phyloP scores from a whole-genome alignment of 2,888 invertebrate species.

The Apeira syringaria region DNA sequence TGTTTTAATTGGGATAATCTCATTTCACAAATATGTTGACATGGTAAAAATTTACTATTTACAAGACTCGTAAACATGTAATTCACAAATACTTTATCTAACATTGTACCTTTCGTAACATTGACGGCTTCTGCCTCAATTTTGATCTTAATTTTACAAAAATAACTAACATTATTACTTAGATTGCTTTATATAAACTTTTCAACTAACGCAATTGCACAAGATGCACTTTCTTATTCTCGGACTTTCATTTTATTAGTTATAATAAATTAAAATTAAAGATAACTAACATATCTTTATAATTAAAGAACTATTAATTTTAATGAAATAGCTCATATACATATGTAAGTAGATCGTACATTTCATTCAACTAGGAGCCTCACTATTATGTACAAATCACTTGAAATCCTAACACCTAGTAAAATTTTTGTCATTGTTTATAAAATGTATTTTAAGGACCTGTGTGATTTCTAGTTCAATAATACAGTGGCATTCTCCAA shows the following conservation, averaged over 20 bases:
- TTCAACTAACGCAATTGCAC: constrained; percentile 68
- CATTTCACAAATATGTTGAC: constrained; percentile 77
- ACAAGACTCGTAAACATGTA: constrained; percentile 62
- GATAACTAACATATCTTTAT: constrained; percentile 4
- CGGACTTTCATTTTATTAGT: constrained; percentile 7
- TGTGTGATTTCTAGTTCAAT: constrained; percentile 1
- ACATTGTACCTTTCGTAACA: constrained; percentile 75
- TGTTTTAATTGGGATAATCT: constrained; percentile 78
- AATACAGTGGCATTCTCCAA: neutral
- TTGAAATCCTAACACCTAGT: constrained; percentile 19
- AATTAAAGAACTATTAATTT: constrained; percentile 25
- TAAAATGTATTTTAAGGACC: constrained; percentile 9
- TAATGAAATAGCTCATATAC: constrained; percentile 11
- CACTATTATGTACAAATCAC: constrained; percentile 49
- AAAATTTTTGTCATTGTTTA: constrained; percentile 17
- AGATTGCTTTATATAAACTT: constrained; percentile 71
- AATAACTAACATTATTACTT: constrained; percentile 70
- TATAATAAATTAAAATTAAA: constrained; percentile 24
- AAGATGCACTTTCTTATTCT: constrained; percentile 38
- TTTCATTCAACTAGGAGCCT: constrained; percentile 35
- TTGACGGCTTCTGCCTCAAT: constrained; percentile 61
- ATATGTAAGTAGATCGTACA: constrained; percentile 21
- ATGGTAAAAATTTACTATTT: constrained; percentile 79
- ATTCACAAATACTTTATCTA: constrained; percentile 67
- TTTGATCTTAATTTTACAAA: constrained; percentile 71